Conservation (phyloP, 2,797 vertebrate genomes). For the Gadopsis marmoratus region DNA sequence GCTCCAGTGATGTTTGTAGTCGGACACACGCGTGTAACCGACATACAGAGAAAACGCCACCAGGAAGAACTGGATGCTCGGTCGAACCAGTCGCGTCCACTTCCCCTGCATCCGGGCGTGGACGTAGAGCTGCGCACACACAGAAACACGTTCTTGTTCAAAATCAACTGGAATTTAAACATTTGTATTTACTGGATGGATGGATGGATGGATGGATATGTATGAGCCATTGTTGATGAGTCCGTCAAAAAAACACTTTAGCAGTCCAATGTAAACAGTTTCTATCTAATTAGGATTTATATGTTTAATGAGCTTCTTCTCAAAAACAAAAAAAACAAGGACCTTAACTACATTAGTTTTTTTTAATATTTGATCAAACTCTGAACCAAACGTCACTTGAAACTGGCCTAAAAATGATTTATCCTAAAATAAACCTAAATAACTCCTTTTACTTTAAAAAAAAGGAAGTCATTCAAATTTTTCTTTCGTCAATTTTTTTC, state of each 20-base stretch:
- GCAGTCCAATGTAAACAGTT: too few relatives aligned
- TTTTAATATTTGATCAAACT: too few relatives aligned
- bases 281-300: not conserved
- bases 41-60: conserved; percentile 92
- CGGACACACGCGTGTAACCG: conserved; percentile 93
- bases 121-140: conserved; percentile 88
- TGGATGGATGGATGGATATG: not conserved
- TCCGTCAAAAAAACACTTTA: too few relatives aligned
- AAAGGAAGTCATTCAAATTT: too few relatives aligned
- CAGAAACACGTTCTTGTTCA: not conserved
- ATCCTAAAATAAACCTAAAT: not conserved
- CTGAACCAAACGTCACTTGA: too few relatives aligned
- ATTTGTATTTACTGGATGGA: not conserved
- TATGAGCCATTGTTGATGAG: not conserved
- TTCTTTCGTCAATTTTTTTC: too few relatives aligned
- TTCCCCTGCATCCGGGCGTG: conserved; percentile 93
- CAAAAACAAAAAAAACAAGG: too few relatives aligned
- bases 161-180: not conserved
- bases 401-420: too few relatives aligned
- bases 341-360: too few relatives aligned
- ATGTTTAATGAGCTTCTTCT: not conserved
- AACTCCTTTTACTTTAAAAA: too few relatives aligned
- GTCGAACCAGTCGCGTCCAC: conserved; percentile 92
- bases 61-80: conserved; percentile 95
- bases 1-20: conserved; percentile 97